These are phyloP conservation scores for Lagocephalus sceleratus DNA, from an alignment of 2,797 vertebrate species.

Conservation along the genomic window DNA sequence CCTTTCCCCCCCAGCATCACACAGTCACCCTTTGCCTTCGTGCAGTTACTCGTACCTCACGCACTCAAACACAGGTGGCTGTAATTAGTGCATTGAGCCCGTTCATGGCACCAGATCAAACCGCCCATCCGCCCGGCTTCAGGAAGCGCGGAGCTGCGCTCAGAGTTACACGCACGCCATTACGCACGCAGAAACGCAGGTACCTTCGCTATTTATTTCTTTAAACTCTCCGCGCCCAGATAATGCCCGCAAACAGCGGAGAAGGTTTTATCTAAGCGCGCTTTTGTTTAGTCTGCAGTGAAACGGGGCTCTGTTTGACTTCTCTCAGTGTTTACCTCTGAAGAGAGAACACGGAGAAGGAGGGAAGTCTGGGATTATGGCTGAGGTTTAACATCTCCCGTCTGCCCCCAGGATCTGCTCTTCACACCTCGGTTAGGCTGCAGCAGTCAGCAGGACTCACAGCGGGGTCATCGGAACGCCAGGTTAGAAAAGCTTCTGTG, in stretches of 20 bases:
- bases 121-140: constrained; percentile 46
- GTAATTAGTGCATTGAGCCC: constrained; percentile 70
- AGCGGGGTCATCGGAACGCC: constrained; percentile 11
- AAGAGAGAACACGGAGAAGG: constrained; percentile 23
- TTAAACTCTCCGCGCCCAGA: constrained; percentile 25
- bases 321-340: constrained; percentile 34
- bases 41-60: constrained; percentile 22
- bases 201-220: constrained; percentile 47
- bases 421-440: constrained; percentile 26
- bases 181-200: constrained; percentile 25
- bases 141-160: constrained; percentile 57
- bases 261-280: constrained; percentile 38
- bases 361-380: constrained; percentile 43
- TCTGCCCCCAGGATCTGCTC: constrained; percentile 17
- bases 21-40: constrained; percentile 35
- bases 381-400: constrained; percentile 39
- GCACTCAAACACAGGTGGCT: constrained; percentile 68
- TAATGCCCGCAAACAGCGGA: constrained; percentile 6
- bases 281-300: constrained; percentile 69
- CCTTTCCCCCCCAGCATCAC: constrained; percentile 28
- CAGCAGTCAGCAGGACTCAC: constrained; percentile 35
- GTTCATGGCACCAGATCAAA: constrained; percentile 71
- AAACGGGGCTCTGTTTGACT: constrained; percentile 40
- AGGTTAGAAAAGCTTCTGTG: constrained; percentile 49
- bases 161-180: constrained; percentile 41